Percentiles rank a stretch among this genome's conserved stretches.
These are phyloP conservation scores for Drosophila repletoides DNA, from an alignment of 1,140 invertebrate species.

Conservation along the genomic window DNA sequence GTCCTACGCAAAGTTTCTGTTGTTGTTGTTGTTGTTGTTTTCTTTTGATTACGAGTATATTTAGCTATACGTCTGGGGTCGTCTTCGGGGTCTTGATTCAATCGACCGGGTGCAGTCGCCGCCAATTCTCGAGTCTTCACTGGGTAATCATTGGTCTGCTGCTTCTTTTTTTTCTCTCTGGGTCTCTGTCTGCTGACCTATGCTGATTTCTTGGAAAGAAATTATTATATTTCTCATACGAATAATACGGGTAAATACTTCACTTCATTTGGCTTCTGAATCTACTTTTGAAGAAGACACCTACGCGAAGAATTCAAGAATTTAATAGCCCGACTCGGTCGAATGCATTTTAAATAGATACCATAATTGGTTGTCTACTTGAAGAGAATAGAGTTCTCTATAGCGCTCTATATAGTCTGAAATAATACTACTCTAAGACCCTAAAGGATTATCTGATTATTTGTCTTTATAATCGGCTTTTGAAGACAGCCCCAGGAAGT, in stretches of 20 bases:
- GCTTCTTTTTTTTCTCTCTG: conserved; percentile 29
- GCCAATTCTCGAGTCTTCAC: conserved; percentile 23
- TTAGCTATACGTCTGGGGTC: conserved; percentile 65
- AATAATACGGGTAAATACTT: too few species aligned
- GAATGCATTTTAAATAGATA: too few species aligned
- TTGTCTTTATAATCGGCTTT: neutral
- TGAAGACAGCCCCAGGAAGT: neutral
- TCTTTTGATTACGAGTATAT: conserved; percentile 67
- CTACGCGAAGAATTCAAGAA: neutral
- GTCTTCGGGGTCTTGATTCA: conserved; percentile 72
- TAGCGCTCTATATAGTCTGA: too few species aligned
- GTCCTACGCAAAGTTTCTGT: conserved; percentile 66
- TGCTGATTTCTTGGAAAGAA: conserved; percentile 72
- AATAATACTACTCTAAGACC: too few species aligned
- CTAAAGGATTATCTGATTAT: too few species aligned
- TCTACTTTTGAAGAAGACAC: neutral
- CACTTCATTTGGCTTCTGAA: conserved; percentile 12
- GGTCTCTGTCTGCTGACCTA: conserved; percentile 58
- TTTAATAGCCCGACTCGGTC: neutral
- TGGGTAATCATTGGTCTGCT: conserved; percentile 62
- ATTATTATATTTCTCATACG: conserved; percentile 70
- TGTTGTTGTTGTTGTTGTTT: conserved; percentile 22
- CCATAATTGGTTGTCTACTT: too few species aligned
- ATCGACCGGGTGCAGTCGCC: conserved; percentile 39
- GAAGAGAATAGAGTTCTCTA: too few species aligned